Conservation (phyloP, 2,797 vertebrate genomes). For the Yasuhikotakia modesta region DNA sequence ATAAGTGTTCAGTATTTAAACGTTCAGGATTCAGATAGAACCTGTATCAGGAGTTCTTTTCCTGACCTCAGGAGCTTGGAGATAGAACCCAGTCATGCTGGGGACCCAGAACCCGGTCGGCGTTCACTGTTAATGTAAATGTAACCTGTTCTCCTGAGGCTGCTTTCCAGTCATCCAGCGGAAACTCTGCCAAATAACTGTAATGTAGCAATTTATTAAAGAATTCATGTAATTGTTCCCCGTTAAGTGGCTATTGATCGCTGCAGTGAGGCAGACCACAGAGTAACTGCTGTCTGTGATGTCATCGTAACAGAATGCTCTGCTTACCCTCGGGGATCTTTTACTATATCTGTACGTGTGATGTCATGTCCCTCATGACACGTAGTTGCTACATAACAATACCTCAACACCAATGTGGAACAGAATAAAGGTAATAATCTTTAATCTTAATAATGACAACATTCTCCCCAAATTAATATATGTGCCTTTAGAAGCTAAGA, state of each 20-base stretch:
- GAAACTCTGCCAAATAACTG: constrained; percentile 42
- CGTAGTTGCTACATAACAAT: neutral
- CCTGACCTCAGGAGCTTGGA: neutral
- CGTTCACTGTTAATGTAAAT: neutral
- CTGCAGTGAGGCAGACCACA: constrained; percentile 48
- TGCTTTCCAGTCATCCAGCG: constrained; percentile 33
- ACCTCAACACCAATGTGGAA: neutral
- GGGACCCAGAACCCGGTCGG: constrained; percentile 41
- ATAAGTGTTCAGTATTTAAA: neutral
- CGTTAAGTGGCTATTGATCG: constrained; percentile 68
- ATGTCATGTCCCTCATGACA: neutral
- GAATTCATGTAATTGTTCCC: constrained; percentile 65
- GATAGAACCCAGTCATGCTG: constrained; percentile 10
- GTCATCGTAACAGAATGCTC: constrained; percentile 27
- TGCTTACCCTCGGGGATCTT: neutral
- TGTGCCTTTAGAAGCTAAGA: no score
- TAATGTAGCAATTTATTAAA: constrained; percentile 64
- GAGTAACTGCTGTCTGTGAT: constrained; percentile 47
- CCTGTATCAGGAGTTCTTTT: neutral
- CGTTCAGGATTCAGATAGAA: neutral
- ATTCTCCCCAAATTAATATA: no score
- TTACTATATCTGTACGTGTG: neutral
- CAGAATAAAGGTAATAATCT: neutral
- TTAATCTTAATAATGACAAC: no score
- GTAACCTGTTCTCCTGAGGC: neutral